These are phyloP conservation scores for Luperina testacea DNA, from an alignment of 2,888 invertebrate species.

Conservation along the genomic window DNA sequence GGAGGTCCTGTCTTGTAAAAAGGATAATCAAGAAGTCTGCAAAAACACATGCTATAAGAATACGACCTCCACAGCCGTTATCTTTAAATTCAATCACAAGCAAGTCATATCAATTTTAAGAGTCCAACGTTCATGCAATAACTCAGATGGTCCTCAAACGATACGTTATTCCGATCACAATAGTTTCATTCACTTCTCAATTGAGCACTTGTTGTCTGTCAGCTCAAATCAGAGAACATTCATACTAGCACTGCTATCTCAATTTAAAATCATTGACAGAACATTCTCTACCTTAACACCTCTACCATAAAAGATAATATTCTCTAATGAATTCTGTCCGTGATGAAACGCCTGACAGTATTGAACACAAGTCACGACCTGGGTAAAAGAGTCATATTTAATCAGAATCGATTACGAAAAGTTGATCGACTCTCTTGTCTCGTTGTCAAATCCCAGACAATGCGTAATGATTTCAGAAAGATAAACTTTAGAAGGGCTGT, in stretches of 20 bases:
- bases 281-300: constrained; percentile 59
- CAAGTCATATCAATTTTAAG: constrained; percentile 66
- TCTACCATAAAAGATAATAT: constrained; percentile 28
- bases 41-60: constrained; percentile 35
- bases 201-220: constrained; percentile 79
- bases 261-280: constrained; percentile 20
- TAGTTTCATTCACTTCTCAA: constrained; percentile 82
- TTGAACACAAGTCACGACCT: constrained; percentile 71
- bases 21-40: constrained; percentile 28
- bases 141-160: constrained; percentile 68
- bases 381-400: constrained; percentile 72
- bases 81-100: constrained; percentile 61
- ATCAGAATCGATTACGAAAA: constrained; percentile 77
- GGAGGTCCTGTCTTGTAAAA: constrained; percentile 38
- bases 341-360: constrained; percentile 74
- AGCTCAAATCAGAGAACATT: constrained; percentile 76
- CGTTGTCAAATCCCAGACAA: constrained; percentile 65
- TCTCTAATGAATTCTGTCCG: constrained; percentile 51
- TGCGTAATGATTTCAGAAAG: constrained; percentile 59
- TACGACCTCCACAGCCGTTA: constrained; percentile 26
- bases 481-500: constrained; percentile 58
- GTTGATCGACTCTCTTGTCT: constrained; percentile 68
- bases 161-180: constrained; percentile 74
- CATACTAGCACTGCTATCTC: constrained; percentile 60
- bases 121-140: constrained; percentile 74